Conservation (phyloP, 2,113 vertebrate species). For the Thryonomys swinderianus region DNA sequence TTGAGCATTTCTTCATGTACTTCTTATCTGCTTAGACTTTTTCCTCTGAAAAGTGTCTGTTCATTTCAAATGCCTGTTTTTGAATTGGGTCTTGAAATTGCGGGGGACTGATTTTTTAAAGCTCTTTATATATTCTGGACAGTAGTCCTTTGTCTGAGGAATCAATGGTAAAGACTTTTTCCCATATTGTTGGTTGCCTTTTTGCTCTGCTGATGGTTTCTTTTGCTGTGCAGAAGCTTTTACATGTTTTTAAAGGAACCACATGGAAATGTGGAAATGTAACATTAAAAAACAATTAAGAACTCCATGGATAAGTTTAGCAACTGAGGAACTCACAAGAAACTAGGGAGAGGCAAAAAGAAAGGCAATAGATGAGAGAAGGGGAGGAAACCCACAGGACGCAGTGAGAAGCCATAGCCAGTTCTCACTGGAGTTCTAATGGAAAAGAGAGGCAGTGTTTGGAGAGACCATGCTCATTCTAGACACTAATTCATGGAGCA, state of each 20-base stretch:
- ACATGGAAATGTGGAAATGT: constrained; percentile 1
- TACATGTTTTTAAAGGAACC: not conserved
- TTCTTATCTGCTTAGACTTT: too few relatives aligned
- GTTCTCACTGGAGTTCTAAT: not conserved
- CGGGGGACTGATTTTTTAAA: too few relatives aligned
- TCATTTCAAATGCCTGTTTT: too few relatives aligned
- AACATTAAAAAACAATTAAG: not conserved
- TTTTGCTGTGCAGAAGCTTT: too few relatives aligned
- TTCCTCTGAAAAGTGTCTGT: too few relatives aligned
- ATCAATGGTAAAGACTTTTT: too few relatives aligned
- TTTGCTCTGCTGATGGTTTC: too few relatives aligned
- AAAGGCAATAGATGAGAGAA: not conserved
- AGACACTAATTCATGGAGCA: not conserved
- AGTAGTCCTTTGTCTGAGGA: too few relatives aligned
- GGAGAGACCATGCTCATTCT: not conserved
- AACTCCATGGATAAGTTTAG: not conserved
- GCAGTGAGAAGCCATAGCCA: not conserved
- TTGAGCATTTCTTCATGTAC: too few relatives aligned
- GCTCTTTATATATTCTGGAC: too few relatives aligned
- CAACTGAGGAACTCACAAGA: not conserved
- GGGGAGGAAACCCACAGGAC: not conserved
- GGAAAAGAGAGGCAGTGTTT: not conserved
- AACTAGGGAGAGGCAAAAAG: not conserved
- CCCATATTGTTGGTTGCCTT: too few relatives aligned
- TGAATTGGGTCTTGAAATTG: too few relatives aligned